Evolutionary conservation across 2,888 invertebrate species (phyloP), one percentile per base, ranked within the genome.

Genomic region (Busseola fusca): DNA sequence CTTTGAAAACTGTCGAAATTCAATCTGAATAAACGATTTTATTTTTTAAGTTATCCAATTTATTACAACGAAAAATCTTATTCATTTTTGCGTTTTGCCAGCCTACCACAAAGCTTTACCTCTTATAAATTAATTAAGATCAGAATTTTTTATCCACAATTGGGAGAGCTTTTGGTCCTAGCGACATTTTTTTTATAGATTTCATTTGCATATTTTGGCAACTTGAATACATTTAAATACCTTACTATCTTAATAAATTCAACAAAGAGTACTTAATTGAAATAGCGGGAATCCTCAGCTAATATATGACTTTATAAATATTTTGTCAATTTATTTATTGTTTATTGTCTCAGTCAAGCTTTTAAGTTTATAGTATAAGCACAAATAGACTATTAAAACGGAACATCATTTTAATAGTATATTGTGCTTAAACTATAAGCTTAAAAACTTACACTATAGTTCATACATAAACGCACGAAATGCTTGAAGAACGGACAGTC

Each of bases 51-150:
- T 68, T 57, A 58, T 69, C 52, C n/a, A 69, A 63, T 83, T 70
- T 58, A 69, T 66, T 58, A 54, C 25, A 54, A 56, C 27, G 21
- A 65, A 18, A 58, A 80, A 74, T 80, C 54, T 68, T 67, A 27
- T 79, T 74, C 52, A 27, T 65, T 65, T n/a, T 54, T 66, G 50
- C 50, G 52, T 68, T 82, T 83, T 21, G 30, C 14, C n/a, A 30
- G 42, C 25, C 34, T 42, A 78, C 52, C 54, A 65, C 48, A 48
- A 78, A 77, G 40, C 50, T 16, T 18, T 42, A 74, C 59, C 80
- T 67, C 62, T 59, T 77, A 42, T 69, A 66, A 80, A 76, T 80
- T 80, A 76, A 75, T 76, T 76, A 80, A 76, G 59, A 76, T 66
- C 81, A 45, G 48, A 60, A 56, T 66, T 76, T 74, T 73, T 72